Conservation (phyloP, 1,140 invertebrate species). For the Batillaria attramentaria region DNA sequence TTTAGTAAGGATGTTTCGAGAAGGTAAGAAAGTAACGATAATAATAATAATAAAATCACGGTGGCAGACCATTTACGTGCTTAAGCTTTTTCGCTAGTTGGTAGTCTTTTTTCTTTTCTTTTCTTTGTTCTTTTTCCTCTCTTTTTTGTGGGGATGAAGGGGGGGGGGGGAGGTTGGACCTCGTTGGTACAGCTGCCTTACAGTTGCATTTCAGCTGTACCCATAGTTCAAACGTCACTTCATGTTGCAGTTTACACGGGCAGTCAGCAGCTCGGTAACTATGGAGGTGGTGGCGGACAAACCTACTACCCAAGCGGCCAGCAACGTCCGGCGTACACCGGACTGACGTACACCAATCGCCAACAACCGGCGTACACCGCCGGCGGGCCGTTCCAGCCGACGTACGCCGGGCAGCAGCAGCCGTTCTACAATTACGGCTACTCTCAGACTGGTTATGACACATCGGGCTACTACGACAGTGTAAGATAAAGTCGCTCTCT, state of each 20-base stretch:
- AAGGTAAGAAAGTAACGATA: too few relatives aligned
- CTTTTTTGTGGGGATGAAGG: neutral
- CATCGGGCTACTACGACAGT: neutral
- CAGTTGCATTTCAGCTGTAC: neutral
- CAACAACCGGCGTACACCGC: too few relatives aligned
- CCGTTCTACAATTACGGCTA: constrained; percentile 11
- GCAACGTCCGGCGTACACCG: neutral
- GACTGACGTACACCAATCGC: neutral
- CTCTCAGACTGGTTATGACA: neutral
- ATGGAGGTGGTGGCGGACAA: neutral
- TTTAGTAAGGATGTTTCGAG: too few relatives aligned
- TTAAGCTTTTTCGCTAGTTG: too few relatives aligned
- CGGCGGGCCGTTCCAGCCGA: too few relatives aligned
- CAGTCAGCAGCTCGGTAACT: neutral
- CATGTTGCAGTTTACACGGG: constrained; percentile 5
- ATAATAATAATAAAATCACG: too few relatives aligned
- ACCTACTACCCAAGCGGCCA: neutral
- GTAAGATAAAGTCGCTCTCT: neutral
- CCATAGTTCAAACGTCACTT: neutral
- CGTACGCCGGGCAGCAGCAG: neutral
- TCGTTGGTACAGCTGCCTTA: neutral
- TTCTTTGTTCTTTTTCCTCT: neutral
- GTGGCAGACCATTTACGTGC: too few relatives aligned
- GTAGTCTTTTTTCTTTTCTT: too few relatives aligned
- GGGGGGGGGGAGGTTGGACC: neutral